A percentile compares a stretch with the other conserved stretches of the same genome.
Conservation (phyloP, 1,140 invertebrate species). For the Cecropterus lyciades region DNA sequence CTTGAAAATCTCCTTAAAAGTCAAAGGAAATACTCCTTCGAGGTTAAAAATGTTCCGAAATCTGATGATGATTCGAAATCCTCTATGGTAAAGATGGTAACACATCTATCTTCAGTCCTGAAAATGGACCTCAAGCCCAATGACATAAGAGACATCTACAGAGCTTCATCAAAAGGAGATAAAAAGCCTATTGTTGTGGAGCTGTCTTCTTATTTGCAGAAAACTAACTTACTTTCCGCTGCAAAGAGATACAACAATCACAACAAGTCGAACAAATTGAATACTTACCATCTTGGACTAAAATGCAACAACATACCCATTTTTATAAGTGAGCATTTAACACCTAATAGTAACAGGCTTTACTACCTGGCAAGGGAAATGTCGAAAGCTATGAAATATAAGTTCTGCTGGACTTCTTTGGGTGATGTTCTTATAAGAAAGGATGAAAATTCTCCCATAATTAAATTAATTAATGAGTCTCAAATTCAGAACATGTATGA, state of each 20-base stretch:
- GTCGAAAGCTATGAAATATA: conserved; percentile 15
- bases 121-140: conserved; percentile 25
- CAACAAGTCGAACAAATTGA: conserved; percentile 28
- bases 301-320: conserved; percentile 13
- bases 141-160: conserved; percentile 36
- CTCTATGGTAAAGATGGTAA: conserved; percentile 27
- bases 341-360: conserved; percentile 12
- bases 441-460: conserved; percentile 21
- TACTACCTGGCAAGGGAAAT: conserved; percentile 24
- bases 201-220: conserved; percentile 28
- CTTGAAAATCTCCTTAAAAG: conserved; percentile 29
- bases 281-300: conserved; percentile 19
- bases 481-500: conserved; percentile 21
- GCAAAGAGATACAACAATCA: conserved; percentile 34
- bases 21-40: conserved; percentile 21
- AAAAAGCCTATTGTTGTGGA: conserved; percentile 35
- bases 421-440: conserved; percentile 27
- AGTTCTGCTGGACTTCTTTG: conserved; percentile 30
- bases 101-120: conserved; percentile 23
- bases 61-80: conserved; percentile 30
- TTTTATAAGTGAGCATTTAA: conserved; percentile 21
- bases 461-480: conserved; percentile 19
- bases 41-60: conserved; percentile 38
- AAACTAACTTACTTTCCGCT: conserved; percentile 29
- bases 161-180: conserved; percentile 32